Base-by-base conservation (phyloP, 92 coral and sea anemone species). In the Paragorgia papillata region DNA sequence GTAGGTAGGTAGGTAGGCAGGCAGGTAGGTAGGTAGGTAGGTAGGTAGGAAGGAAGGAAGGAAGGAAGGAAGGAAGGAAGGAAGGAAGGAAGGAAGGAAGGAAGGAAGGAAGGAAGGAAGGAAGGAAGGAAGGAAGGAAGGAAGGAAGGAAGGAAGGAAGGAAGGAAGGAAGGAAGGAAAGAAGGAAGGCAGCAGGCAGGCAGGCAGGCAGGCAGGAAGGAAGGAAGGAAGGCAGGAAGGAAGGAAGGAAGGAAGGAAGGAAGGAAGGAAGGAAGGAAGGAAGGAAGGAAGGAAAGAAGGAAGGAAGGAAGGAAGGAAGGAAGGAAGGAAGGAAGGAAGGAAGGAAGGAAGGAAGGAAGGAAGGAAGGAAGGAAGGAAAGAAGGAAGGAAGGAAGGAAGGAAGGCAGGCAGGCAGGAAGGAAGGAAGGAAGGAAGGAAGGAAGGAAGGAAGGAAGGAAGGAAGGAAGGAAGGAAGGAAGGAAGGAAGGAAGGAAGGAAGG, bases 291-390 rank as follows among this genome's bases (percentile, higher is more conserved):
- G 53, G 12, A 46, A 46, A 15, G 53, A 15, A 46, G 53, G n/a
- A 46, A 46, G n/a, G 53, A 15, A 46, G 53, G 53, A n/a, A 79
- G 97, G 53, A 17, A 74, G 54, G 63, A 32, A 35, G 76, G 86
- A 73, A 61, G 59, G 10, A 69, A 80, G 82, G 70, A 61, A 44
- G 81, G 69, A 51, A 35, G 64, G 22, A 69, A 78, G 44, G 37
- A 24, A 30, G 12, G 78, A 73, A 66, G 97, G 97, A 30, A 94
- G 97, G 35, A 89, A 89, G 87, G 66, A 62, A 59, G 89, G 54
- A 80, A 88, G 50, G 69, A 69, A n/a, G 59, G 73, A n/a, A 79
- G 97, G 83, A 86, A 15, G 53, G 53, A 46, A 46, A 2, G n/a
- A 37, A 37, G 10, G 10, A 37, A 37, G 43, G 10, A 4, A 37